Evolutionary conservation across 2,888 invertebrate species (phyloP).

Genomic region (Parnassius glacialis): DNA sequence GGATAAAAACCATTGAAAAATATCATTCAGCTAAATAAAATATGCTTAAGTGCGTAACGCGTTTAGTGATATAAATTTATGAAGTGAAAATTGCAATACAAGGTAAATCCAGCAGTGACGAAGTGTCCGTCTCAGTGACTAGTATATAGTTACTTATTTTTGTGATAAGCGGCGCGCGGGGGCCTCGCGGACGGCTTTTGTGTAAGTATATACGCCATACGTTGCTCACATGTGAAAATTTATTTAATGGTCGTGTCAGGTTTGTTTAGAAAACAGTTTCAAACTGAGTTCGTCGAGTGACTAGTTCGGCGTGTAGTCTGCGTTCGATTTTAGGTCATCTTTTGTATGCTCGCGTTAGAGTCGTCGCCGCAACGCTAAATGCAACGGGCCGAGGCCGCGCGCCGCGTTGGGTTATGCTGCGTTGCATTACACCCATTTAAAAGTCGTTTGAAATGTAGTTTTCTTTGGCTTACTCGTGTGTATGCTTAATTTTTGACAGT

Average conservation of each 20-base stretch:
- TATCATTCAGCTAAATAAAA: conserved; percentile 46
- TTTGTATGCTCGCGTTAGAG: conserved; percentile 73
- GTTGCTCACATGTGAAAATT: conserved; percentile 49
- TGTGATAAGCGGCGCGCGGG: conserved; percentile 79
- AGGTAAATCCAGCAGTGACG: conserved; percentile 70
- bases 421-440: conserved; percentile 72
- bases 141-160: conserved; percentile 81
- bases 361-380: conserved; percentile 72
- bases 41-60: conserved; percentile 37
- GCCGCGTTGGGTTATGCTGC: conserved; percentile 61
- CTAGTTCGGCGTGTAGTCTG: conserved; percentile 59
- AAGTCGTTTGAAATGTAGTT: conserved; percentile 70
- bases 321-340: conserved; percentile 79
- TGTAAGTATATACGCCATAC: conserved; percentile 67
- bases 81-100: conserved; percentile 43
- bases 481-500: conserved; percentile 81
- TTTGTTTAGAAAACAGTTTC: conserved; percentile 66
- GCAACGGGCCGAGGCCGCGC: conserved; percentile 78
- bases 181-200: conserved; percentile 70
- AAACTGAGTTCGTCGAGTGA: conserved; percentile 54
- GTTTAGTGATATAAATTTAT: conserved; percentile 42
- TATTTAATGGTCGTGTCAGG: conserved; percentile 57
- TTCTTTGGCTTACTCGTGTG: conserved; percentile 74
- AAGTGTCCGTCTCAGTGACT: conserved; percentile 74
- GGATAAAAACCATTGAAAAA: conserved; percentile 55